phyloP scores from a whole-genome alignment of 2,113 vertebrate species.

The Alligator mississippiensis region DNA sequence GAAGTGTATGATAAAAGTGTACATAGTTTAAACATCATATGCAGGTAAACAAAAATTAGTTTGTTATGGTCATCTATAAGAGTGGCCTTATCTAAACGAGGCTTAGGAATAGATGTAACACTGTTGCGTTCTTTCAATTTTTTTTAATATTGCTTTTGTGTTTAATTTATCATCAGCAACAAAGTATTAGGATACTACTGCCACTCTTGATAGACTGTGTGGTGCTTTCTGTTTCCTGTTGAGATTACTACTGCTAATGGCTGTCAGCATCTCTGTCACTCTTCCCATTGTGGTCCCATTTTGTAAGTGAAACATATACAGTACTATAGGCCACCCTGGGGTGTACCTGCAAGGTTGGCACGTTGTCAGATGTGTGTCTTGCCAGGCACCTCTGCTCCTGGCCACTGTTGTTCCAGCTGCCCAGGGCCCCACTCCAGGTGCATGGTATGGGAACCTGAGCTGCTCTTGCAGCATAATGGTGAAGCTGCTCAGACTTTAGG shows the following conservation, averaged over 20 bases:
- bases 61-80: not conserved
- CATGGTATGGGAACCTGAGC: no score
- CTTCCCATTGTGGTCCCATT: not conserved
- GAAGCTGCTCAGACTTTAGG: no score
- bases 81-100: fast-evolving
- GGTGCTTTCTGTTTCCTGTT: not conserved
- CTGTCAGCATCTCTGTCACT: not conserved
- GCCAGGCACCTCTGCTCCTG: no score
- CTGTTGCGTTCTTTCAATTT: not conserved
- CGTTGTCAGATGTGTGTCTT: no score
- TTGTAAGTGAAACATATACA: not conserved
- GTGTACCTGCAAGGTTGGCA: no score
- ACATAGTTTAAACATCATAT: not conserved
- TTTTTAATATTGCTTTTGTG: not conserved
- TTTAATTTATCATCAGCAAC: not conserved
- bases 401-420: no score
- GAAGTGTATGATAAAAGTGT: not conserved
- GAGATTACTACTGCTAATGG: not conserved
- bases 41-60: not conserved
- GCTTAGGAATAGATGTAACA: not conserved
- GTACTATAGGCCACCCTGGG: not conserved
- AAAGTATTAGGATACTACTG: not conserved
- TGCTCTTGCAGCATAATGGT: no score
- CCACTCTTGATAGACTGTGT: not conserved
- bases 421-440: no score